Conservation (phyloP, 2,113 vertebrate species). For the Datnioides undecimradiatus region DNA sequence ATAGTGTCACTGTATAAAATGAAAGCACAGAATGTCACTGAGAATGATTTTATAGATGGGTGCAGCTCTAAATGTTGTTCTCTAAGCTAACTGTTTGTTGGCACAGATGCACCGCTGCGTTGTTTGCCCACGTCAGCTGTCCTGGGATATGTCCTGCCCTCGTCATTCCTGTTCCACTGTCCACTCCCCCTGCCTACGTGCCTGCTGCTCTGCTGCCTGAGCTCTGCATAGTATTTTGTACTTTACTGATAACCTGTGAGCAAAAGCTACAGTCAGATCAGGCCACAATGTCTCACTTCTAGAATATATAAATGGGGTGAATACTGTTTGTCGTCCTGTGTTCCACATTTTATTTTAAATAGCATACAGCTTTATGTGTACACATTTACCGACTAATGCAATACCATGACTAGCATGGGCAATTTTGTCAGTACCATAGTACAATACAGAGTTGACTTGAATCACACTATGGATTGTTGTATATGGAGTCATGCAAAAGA, state of each 20-base stretch:
- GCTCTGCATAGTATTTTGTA: conserved; percentile 17
- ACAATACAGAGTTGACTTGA: neutral
- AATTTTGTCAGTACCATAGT: neutral
- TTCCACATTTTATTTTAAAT: neutral
- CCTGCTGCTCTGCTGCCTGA: conserved; percentile 35
- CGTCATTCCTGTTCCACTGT: conserved; percentile 46
- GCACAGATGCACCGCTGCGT: conserved; percentile 54
- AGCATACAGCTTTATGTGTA: neutral
- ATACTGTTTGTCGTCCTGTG: neutral
- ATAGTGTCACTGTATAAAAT: conserved; percentile 23
- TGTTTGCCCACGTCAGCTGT: conserved; percentile 73
- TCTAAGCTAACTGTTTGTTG: conserved; percentile 60
- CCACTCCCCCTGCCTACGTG: conserved; percentile 37
- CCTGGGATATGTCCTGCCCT: conserved; percentile 66
- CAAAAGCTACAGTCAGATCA: conserved; percentile 24
- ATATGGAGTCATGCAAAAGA: neutral
- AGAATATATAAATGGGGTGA: neutral
- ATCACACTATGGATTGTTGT: neutral
- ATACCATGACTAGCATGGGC: neutral
- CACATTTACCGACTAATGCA: conserved; percentile 1
- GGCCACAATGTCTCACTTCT: neutral
- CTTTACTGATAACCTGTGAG: conserved; percentile 39
- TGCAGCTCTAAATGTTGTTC: conserved; percentile 52
- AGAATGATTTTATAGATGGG: conserved; percentile 12
- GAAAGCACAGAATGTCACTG: conserved; percentile 24